Base-by-base conservation (phyloP, 30 jellyfish, hydroid and myxozoan genomes). In the Aurelia coerulea region DNA sequence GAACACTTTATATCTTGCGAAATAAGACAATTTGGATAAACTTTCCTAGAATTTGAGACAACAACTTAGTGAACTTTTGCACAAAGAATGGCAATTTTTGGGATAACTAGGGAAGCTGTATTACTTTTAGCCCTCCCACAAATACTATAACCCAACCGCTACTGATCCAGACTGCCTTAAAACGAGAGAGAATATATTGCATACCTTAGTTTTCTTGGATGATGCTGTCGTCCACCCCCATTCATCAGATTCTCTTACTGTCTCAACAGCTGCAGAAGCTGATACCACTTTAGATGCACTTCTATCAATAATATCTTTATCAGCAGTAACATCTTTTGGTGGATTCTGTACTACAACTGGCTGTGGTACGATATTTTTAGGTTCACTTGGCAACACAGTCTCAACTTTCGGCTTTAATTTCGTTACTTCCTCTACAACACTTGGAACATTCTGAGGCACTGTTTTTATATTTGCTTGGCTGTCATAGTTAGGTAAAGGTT, bases 181-280 rank as follows among this genome's bases (percentile, higher is more conserved):
- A 23, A 23, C 29, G 29, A 23, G 29, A 23, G 29, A 46, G 8
- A 46, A 46, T 9, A 18, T 14, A 23, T 15, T 10, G 12, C 18
- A 8, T 87, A 87, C 96, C 94, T 94, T 94, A 5, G 96, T 58
- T 74, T 83, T 88, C 86, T 69, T 79, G 19, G 99, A 84, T 11
- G 99, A 84, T 29, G 96, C 97, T 23, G 97, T 94, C 23, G 97
- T 89, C 99, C 99, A 94, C 8, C 97, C 99, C 87, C 91, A 80
- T 62, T 86, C 98, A 14, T 79, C 97, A 2, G 86, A 75, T 41
- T 81, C 92, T 52, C 83, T 70, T 51, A 46, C 56, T 5, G 56
- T 46, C 56, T 46, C 56, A 46, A 46, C 56, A 4, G 15, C 56
- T 46, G 56, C 56, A 13, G 56, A 46, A 46, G 56, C 56, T 46